Evolutionary conservation across 2,888 invertebrate genomes (phyloP).

Genomic region (Rhingia campestris): DNA sequence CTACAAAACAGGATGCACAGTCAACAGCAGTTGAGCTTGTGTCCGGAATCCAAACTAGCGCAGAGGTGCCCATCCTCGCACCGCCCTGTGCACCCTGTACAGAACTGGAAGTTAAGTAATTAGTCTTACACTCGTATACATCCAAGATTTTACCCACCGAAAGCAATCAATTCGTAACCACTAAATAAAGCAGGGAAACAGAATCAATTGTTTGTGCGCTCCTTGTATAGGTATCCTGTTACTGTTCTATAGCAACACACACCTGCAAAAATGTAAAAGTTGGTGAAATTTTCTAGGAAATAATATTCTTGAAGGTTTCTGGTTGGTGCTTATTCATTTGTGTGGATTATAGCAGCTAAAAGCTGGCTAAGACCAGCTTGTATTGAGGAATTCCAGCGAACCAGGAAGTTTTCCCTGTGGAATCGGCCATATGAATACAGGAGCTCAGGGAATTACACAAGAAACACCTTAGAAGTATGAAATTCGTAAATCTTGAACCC

Average conservation of each 20-base stretch:
- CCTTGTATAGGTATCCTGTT: neutral
- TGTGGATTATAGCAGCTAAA: constrained; percentile 3
- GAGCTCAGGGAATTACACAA: too few species aligned
- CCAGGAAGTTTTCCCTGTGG: too few species aligned
- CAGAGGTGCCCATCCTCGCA: neutral
- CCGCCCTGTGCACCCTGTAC: neutral
- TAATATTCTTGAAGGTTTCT: constrained; percentile 36
- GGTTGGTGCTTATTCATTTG: neutral
- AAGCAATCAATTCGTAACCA: constrained; percentile 67
- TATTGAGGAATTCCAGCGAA: too few species aligned
- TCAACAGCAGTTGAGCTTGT: constrained; percentile 30
- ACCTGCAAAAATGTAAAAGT: neutral
- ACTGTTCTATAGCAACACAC: neutral
- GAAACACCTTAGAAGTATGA: too few species aligned
- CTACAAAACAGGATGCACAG: constrained; percentile 43
- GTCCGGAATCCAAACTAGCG: constrained; percentile 38
- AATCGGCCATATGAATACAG: too few species aligned
- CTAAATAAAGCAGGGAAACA: constrained; percentile 58
- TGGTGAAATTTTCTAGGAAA: constrained; percentile 43
- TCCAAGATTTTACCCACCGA: constrained; percentile 55
- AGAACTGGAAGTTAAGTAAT: constrained; percentile 63
- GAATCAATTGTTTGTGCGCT: constrained; percentile 66
- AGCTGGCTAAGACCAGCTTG: too few species aligned
- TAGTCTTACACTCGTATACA: constrained; percentile 61
- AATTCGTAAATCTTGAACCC: too few species aligned